phyloP scores from a whole-genome alignment of 2,888 invertebrate genomes.

The Biston betularia region DNA sequence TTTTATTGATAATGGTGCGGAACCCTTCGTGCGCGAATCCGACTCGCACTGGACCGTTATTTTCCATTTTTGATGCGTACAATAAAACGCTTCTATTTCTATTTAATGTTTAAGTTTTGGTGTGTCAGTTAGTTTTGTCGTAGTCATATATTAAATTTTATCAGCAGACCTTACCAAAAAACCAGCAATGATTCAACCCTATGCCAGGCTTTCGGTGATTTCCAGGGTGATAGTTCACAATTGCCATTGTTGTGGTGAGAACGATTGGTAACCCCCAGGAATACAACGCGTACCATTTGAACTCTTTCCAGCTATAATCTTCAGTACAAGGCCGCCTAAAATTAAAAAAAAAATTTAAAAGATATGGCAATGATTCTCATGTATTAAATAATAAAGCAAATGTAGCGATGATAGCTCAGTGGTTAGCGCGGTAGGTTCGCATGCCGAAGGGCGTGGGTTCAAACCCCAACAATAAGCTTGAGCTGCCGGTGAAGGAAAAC shows the following conservation, averaged over 20 bases:
- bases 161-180: constrained; percentile 76
- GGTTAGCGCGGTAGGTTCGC: too few relatives aligned
- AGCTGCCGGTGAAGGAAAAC: too few relatives aligned
- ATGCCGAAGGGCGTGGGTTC: too few relatives aligned
- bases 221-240: constrained; percentile 83
- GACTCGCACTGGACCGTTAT: too few relatives aligned
- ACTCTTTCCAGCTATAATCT: constrained; percentile 86
- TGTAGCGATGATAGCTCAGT: too few relatives aligned
- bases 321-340: constrained; percentile 52
- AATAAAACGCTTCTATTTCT: too few relatives aligned
- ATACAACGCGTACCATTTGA: constrained; percentile 82
- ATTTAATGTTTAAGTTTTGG: not conserved
- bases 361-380: not conserved
- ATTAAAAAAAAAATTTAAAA: constrained; percentile 4
- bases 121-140: not conserved
- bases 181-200: constrained; percentile 88
- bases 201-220: constrained; percentile 84
- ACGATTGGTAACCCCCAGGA: constrained; percentile 86
- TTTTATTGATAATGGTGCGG: too few relatives aligned
- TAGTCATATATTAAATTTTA: not conserved
- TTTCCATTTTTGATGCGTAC: too few relatives aligned
- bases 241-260: constrained; percentile 78
- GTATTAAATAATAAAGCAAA: not conserved
- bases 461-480: too few relatives aligned
- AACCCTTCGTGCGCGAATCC: too few relatives aligned